Evolutionary conservation across 2,113 vertebrate genomes (phyloP).

Genomic region (Uria lomvia): DNA sequence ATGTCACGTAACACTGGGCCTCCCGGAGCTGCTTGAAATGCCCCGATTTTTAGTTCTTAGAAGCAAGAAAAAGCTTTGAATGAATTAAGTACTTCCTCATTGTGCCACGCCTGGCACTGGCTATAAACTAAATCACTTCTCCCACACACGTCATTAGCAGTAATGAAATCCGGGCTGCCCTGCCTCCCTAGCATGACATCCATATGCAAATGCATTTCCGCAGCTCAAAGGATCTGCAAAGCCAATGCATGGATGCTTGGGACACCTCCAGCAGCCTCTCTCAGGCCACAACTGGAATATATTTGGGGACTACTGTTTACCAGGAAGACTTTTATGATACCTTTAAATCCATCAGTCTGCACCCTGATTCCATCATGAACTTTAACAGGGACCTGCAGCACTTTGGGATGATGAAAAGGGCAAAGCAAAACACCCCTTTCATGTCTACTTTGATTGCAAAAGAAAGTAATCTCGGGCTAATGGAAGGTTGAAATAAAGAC

Average conservation of each 20-base stretch:
- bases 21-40: neutral
- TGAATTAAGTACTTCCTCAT: constrained; percentile 14
- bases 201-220: constrained; percentile 45
- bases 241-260: neutral
- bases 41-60: neutral
- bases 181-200: constrained; percentile 37
- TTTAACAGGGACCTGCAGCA: neutral
- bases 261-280: neutral
- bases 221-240: neutral
- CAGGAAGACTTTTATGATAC: constrained; percentile 4
- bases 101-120: constrained; percentile 2
- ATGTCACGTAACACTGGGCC: neutral
- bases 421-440: constrained; percentile 13
- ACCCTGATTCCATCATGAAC: neutral
- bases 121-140: constrained; percentile 45
- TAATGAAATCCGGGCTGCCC: constrained; percentile 34
- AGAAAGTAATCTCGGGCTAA: neutral
- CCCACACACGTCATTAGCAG: constrained; percentile 43
- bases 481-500: neutral
- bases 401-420: neutral
- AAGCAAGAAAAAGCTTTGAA: neutral
- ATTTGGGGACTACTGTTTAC: neutral
- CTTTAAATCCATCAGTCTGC: constrained; percentile 12
- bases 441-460: neutral
- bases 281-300: constrained; percentile 9